Conservation (phyloP, 1,140 invertebrate genomes). For the Apis cerana region DNA sequence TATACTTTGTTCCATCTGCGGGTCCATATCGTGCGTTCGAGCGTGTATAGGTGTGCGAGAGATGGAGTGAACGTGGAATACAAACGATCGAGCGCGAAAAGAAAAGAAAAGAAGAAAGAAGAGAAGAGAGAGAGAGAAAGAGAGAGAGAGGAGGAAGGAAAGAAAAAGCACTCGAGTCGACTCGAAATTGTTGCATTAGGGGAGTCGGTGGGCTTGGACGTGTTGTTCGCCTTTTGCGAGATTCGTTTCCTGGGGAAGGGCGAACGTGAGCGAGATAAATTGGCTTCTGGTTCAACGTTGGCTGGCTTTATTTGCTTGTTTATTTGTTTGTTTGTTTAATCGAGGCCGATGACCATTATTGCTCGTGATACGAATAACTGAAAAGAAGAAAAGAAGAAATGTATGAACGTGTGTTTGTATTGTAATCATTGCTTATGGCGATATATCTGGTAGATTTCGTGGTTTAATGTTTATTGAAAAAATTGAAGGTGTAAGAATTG, state of each 20-base stretch:
- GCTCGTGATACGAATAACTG: too few species aligned
- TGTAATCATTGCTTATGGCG: too few species aligned
- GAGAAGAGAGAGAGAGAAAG: conserved; percentile 18
- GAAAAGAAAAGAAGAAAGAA: conserved; percentile 15
- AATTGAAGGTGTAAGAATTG: too few species aligned
- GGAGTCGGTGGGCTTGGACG: not conserved
- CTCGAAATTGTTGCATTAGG: conserved; percentile 51
- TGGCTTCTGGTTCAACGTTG: not conserved
- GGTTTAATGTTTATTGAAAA: too few species aligned
- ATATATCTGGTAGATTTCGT: too few species aligned
- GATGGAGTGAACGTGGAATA: conserved; percentile 39
- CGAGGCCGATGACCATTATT: too few species aligned
- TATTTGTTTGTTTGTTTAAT: too few species aligned
- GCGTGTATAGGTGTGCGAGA: not conserved
- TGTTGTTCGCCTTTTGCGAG: not conserved
- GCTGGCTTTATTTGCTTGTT: too few species aligned
- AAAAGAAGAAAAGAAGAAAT: too few species aligned
- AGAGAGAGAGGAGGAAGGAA: conserved; percentile 22
- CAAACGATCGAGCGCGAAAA: conserved; percentile 39
- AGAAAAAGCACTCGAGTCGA: not conserved
- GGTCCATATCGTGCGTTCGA: conserved; percentile 25
- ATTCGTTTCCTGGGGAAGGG: not conserved
- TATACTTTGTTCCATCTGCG: conserved; percentile 57
- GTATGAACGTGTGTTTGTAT: too few species aligned
- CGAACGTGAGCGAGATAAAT: conserved; percentile 10